These are phyloP conservation scores for Cynopterus brachyotis DNA, from an alignment of 2,113 vertebrate species.

Conservation along the genomic window DNA sequence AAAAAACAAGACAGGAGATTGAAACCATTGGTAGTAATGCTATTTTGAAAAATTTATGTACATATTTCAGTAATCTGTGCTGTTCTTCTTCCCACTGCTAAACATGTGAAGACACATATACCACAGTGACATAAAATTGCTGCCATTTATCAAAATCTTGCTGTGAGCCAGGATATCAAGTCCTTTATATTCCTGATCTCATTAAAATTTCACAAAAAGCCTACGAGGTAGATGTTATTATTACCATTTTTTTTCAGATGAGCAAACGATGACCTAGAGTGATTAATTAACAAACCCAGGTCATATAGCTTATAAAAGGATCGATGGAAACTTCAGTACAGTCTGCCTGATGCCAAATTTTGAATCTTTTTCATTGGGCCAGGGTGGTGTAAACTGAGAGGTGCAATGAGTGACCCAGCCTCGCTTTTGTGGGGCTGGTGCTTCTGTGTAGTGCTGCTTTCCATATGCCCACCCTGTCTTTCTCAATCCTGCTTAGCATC, in stretches of 20 bases:
- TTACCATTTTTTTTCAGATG: not conserved
- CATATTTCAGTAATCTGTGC: not conserved
- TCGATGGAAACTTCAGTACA: not conserved
- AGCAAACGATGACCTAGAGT: not conserved
- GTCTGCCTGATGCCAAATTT: not conserved
- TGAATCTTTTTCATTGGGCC: not conserved
- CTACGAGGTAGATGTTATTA: not conserved
- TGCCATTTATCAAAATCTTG: not conserved
- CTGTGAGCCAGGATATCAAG: slow-evolving; percentile 27
- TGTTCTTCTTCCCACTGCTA: not conserved
- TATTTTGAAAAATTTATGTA: not conserved
- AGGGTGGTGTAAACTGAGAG: not conserved
- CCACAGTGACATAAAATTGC: not conserved
- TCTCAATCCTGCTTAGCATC: not conserved
- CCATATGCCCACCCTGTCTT: not conserved
- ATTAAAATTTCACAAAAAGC: slow-evolving; percentile 49
- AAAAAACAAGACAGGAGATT: not conserved
- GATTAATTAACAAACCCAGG: not conserved
- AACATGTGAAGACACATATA: not conserved
- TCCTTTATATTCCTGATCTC: slow-evolving; percentile 5
- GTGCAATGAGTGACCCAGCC: not conserved
- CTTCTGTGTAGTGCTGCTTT: not conserved
- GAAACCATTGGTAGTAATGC: not conserved
- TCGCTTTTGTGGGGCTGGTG: not conserved
- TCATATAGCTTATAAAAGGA: not conserved